Conservation (phyloP, 2,888 invertebrate species). For the Synanthedon tipuliformis region DNA sequence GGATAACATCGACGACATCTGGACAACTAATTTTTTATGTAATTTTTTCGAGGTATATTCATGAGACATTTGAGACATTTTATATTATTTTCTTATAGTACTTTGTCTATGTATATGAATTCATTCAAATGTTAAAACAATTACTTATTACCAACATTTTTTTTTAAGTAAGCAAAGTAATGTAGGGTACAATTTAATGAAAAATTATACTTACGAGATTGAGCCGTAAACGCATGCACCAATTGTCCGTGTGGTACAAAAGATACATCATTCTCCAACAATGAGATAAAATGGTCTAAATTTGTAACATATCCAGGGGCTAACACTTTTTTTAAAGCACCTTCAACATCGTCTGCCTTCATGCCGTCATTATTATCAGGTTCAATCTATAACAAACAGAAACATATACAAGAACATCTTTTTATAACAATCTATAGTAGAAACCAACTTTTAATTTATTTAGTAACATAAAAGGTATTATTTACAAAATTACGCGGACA, state of each 20-base stretch:
- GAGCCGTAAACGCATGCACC: slow-evolving; percentile 69
- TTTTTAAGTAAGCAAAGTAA: neutral
- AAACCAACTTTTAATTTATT: no score
- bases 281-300: slow-evolving; percentile 77
- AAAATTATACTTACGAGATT: slow-evolving; percentile 39
- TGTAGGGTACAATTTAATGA: neutral
- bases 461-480: no score
- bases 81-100: no score
- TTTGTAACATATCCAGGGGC: slow-evolving; percentile 78
- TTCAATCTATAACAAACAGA: slow-evolving; percentile 45
- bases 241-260: slow-evolving; percentile 84
- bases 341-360: slow-evolving; percentile 81
- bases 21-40: no score
- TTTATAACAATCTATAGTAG: no score
- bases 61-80: no score
- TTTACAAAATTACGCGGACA: no score
- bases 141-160: neutral
- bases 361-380: slow-evolving; percentile 68
- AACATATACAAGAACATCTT: no score
- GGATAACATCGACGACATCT: no score
- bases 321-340: slow-evolving; percentile 75
- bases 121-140: neutral
- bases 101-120: no score
- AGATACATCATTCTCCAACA: slow-evolving; percentile 76
- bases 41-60: no score